These are phyloP conservation scores for Agelaius phoeniceus DNA, from an alignment of 2,113 vertebrate genomes.

Conservation along the genomic window DNA sequence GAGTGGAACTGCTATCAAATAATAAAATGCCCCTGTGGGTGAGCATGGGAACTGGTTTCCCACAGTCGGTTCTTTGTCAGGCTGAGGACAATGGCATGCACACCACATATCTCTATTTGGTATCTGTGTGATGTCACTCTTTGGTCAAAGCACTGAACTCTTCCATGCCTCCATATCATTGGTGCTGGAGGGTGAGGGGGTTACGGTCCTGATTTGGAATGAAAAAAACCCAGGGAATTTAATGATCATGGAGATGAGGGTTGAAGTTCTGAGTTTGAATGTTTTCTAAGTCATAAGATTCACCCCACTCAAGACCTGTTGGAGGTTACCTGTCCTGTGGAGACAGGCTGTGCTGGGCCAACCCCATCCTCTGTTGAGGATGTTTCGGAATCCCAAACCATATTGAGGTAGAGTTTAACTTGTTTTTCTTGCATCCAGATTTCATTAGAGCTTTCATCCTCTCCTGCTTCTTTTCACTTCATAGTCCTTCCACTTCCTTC, in stretches of 20 bases:
- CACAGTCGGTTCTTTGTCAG: neutral
- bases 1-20: conserved; percentile 33
- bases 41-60: neutral
- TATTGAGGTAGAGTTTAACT: neutral
- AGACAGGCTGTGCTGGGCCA: neutral
- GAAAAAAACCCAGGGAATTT: neutral
- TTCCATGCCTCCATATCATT: neutral
- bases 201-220: neutral
- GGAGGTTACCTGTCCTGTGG: neutral
- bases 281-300: neutral
- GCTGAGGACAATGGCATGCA: neutral
- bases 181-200: rapidly evolving
- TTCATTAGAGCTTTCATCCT: neutral
- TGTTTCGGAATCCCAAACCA: neutral
- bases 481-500: neutral
- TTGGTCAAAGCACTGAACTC: neutral
- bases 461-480: neutral
- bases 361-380: neutral
- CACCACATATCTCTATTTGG: neutral
- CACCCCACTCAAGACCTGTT: neutral
- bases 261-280: neutral
- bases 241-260: neutral
- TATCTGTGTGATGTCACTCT: neutral
- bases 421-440: neutral
- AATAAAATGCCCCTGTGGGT: neutral